Base-by-base conservation (phyloP, 2,797 vertebrate genomes). In the Enteromius mattozi region DNA sequence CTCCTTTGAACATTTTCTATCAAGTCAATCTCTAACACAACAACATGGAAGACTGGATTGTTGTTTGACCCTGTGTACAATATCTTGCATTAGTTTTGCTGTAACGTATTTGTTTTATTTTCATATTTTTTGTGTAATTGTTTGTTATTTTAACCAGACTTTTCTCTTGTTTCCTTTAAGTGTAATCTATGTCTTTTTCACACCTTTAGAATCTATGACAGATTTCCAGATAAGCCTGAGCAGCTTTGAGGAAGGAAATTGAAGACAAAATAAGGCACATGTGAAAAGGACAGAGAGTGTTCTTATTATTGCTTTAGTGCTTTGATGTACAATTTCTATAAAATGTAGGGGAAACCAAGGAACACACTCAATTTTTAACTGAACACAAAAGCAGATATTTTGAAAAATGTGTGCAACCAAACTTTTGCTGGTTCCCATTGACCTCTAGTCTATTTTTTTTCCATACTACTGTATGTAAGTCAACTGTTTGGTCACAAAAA, bases 191-290 rank as follows among this genome's bases (percentile, higher is more conserved):
- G 69, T 72, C 27, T 45, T 75, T 61, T 82, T 77, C n/a, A 19
- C 72, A 68, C 72, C 33, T 68, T 77, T 35, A 68, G 45, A 54
- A 68, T 76, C 72, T 61, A n/a, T 68, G 81, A 54, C 21, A 76
- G 81, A 83, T 83, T 54, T 68, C 7, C 33, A 54, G 81, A 83
- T 83, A 83, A 83, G 4, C 24, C 19, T 68, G 24, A 77, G 47
- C 10, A 56, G 35, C 72, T 68, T 83, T 77, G 47, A 83, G 51
- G 47, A 77, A 68, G 72, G 35, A 40, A n/a, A 68, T 6, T 66
- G 42, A 68, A 83, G 71, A 68, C 81, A 83, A 54, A 76, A 83
- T 76, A 83, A 21, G 61, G n/a, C n/a, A 42, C 54, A 33, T 68
- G 24, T 76, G 61, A 68, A 59, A 65, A 82, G 14, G 17, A 51